Evolutionary conservation across 2,888 invertebrate species (phyloP).

Genomic region (Ametastegia equiseti): DNA sequence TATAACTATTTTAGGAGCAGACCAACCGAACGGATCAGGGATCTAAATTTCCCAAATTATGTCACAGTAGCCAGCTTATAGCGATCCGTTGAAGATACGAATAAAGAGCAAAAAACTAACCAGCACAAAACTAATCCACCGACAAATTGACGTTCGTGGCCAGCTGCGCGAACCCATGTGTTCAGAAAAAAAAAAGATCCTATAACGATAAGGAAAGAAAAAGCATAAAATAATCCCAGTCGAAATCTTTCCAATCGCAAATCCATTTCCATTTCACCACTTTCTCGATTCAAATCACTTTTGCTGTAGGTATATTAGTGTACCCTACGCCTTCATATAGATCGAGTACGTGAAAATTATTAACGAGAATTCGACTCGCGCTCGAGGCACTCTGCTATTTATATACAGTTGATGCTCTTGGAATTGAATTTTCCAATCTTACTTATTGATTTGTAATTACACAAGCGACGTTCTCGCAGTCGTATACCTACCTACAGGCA

Average conservation of each 20-base stretch:
- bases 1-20: slow-evolving; percentile 31
- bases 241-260: no score
- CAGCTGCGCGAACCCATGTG: no score
- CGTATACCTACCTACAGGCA: not conserved
- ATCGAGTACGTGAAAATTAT: not conserved
- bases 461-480: not conserved
- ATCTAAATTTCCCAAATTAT: slow-evolving; percentile 19
- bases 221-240: no score
- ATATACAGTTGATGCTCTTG: not conserved
- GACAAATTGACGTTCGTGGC: no score
- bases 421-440: not conserved
- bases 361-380: not conserved
- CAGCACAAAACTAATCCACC: not conserved
- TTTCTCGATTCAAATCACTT: not conserved
- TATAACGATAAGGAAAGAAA: no score
- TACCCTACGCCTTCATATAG: not conserved
- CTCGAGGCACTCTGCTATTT: no score
- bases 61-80: not conserved
- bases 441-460: slow-evolving; percentile 1
- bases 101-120: not conserved
- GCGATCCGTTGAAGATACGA: not conserved
- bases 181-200: no score
- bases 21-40: not conserved
- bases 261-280: no score
- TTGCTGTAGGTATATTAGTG: no score